Base-by-base conservation (phyloP, 2,888 invertebrate species). In the Drosophila rubida region DNA sequence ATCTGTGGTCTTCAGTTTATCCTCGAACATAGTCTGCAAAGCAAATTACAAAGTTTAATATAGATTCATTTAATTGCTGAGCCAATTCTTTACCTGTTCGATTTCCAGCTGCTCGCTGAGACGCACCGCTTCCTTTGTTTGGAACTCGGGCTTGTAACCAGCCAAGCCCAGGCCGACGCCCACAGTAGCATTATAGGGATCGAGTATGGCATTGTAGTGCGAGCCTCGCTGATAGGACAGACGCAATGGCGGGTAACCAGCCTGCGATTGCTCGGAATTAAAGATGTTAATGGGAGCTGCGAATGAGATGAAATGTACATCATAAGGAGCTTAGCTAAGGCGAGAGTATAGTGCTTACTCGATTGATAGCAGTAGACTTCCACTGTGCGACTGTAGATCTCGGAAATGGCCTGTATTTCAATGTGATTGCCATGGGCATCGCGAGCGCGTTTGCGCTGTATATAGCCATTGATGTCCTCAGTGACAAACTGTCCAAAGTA, bases 381-480 rank as follows among this genome's bases (percentile, higher is more conserved):
- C 63, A 97, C 95, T 2, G 96, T 95, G 64, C 97, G 94, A 92
- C 96, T 97, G 91, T 96, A 97, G 92, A 97, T 95, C 92, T 97
- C 97, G 59, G 96, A 96, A 93, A 97, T 95, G 19, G 97, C 97
- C 91, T 97, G 97, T 90, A 97, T 96, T 92, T 97, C 97, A 78
- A 97, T 94, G 90, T 97, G 97, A 92, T 97, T 97, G 45, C 97
- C 97, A 91, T 97, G 97, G 23, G 96, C 95, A 89, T 95, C 94
- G 85, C 95, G 95, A 81, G 94, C 93, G 19, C 96, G 94, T 91
- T 97, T 97, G 37, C 97, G 93, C 80, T 94, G 94, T 22, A 97
- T 94, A 89, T 97, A 97, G 37, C 94, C 95, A 68, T 94, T 95
- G 88, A 97, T 97, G 91, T 97, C 96, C 91, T 97, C 97, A 0